Evolutionary conservation across 2,113 vertebrate genomes (phyloP), one percentile per base, ranked within the genome.

Genomic region (Anhinga anhinga): DNA sequence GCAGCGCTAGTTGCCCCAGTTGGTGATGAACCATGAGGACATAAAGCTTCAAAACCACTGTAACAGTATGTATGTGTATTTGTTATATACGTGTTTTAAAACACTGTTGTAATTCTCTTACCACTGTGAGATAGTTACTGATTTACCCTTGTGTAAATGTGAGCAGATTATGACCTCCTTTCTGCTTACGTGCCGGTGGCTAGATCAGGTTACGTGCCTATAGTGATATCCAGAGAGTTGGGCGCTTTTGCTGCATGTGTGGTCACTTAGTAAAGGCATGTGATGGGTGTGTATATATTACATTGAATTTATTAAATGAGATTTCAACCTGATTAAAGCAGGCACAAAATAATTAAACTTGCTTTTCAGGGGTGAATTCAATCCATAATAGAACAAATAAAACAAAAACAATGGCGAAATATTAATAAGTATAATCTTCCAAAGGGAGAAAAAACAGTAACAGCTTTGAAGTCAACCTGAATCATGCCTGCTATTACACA

Each of bases 381-480:
- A 55, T 61, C n/a, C 34, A 6, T 74, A 62, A 29, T 47, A 73
- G 42, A 88, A 89, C 21, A 95, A 93, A 73, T 73, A 18, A 80
- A 91, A 73, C 13, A 91, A 63, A 86, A 92, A 6, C 52, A 91
- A n/a, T 42, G 50, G 47, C 42, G 45, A 58, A 89, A 73, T 89
- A 82, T 49, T 95, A 89, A 53, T 88, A 62, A 88, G 49, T 88
- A 17, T 86, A 83, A 86, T 85, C 14, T 90, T 77, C 58, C 26
- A 34, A 81, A 88, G 27, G 16, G 6, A 1, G 10, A 65, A 56
- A 66, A 22, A 50, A n/a, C 18, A 79, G 12, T 36, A 72, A 61
- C 72, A 56, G 40, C 73, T 94, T 91, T 96, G 52, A 89, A 90
- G 93, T 73, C 71, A 50, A 21, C 7, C 62, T 89, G 73, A 93